phyloP scores from a whole-genome alignment of 2,113 vertebrate genomes.

The Cromileptes altivelis region DNA sequence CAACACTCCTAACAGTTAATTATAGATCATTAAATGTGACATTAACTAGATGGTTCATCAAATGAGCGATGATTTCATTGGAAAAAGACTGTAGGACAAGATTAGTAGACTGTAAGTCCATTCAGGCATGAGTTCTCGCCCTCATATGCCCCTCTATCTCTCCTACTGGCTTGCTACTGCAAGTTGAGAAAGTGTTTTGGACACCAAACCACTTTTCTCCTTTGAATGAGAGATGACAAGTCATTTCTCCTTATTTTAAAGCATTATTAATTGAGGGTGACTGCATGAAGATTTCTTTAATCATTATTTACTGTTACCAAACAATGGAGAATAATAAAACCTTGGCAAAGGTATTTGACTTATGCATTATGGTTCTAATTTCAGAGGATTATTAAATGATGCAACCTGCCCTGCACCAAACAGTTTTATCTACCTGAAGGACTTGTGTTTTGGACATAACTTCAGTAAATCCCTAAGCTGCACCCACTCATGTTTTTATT shows the following conservation, averaged over 20 bases:
- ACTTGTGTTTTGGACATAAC: not conserved
- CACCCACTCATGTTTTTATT: not conserved
- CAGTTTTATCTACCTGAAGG: not conserved
- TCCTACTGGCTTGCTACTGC: slow-evolving; percentile 41
- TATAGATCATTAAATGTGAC: slow-evolving; percentile 54
- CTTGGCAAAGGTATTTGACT: not conserved
- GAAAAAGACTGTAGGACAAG: slow-evolving; percentile 54
- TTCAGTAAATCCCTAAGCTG: not conserved
- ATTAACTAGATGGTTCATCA: slow-evolving; percentile 40
- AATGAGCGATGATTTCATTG: slow-evolving; percentile 48
- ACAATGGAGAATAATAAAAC: not conserved
- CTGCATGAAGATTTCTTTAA: not conserved
- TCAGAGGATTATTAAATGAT: not conserved
- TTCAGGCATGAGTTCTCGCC: slow-evolving; percentile 24
- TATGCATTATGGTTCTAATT: not conserved
- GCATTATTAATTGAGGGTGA: not conserved
- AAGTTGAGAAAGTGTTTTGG: not conserved
- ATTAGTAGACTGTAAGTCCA: slow-evolving; percentile 35
- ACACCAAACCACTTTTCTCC: slow-evolving; percentile 16
- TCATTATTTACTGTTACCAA: not conserved
- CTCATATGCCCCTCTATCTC: slow-evolving; percentile 31
- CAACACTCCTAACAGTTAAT: slow-evolving; percentile 35
- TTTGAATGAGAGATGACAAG: not conserved
- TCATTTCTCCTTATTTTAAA: not conserved
- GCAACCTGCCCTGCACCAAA: not conserved